Conservation (phyloP, 2,113 vertebrate genomes). For the Stigmatopora nigra region DNA sequence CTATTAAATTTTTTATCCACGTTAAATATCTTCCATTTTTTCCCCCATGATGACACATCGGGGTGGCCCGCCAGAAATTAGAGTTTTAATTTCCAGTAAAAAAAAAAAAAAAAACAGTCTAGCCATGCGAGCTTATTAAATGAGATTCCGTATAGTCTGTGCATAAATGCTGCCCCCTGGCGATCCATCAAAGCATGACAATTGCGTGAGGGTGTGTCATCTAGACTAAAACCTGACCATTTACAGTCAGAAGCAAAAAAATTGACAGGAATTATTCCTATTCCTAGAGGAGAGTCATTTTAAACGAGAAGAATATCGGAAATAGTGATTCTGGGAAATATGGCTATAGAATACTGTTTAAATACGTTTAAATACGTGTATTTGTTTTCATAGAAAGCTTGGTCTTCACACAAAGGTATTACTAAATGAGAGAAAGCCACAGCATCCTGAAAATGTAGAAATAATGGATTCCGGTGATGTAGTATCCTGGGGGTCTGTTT, state of each 20-base stretch:
- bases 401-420: slow-evolving; percentile 13
- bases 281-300: neutral
- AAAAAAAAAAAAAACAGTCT: slow-evolving; percentile 14
- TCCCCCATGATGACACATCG: slow-evolving; percentile 63
- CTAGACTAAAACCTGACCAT: neutral
- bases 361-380: neutral
- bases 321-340: neutral
- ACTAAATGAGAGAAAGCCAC: slow-evolving; percentile 18
- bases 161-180: slow-evolving; percentile 73
- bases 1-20: slow-evolving; percentile 70
- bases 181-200: slow-evolving; percentile 47
- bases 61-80: slow-evolving; percentile 48
- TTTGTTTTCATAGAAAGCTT: neutral
- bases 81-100: slow-evolving; percentile 26
- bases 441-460: slow-evolving; percentile 35
- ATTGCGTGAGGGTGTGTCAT: neutral
- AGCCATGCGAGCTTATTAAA: neutral
- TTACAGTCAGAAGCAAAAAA: neutral
- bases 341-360: neutral
- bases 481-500: slow-evolving; percentile 46
- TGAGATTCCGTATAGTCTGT: slow-evolving; percentile 25
- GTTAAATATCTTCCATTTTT: slow-evolving; percentile 70
- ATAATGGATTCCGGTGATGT: slow-evolving; percentile 48
- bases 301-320: neutral
- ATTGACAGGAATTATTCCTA: neutral